Percentiles rank a stretch among this genome's conserved stretches.
Conservation (phyloP, 2,113 vertebrate genomes). For the Pelvicachromis taeniatus region DNA sequence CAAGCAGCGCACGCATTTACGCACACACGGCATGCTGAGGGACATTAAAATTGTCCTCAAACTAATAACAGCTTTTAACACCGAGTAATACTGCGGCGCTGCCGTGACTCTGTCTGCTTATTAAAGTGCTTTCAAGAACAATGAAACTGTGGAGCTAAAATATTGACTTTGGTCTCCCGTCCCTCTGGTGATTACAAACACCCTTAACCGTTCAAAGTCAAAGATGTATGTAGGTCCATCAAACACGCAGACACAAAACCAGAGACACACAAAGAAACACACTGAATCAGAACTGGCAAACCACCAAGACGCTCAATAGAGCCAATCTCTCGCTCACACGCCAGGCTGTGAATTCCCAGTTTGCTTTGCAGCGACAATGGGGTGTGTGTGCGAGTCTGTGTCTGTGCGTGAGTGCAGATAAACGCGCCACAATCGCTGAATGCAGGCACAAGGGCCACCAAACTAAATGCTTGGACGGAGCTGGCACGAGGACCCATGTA, state of each 20-base stretch:
- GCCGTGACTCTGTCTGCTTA: slow-evolving; percentile 24
- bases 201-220: slow-evolving; percentile 66
- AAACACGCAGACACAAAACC: slow-evolving; percentile 36
- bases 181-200: slow-evolving; percentile 60
- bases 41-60: slow-evolving; percentile 21
- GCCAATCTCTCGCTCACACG: slow-evolving; percentile 54
- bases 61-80: slow-evolving; percentile 31
- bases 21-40: background rate
- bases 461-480: slow-evolving; percentile 55
- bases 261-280: slow-evolving; percentile 30
- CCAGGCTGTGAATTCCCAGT: slow-evolving; percentile 63
- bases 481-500: slow-evolving; percentile 27
- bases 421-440: slow-evolving; percentile 54
- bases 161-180: slow-evolving; percentile 54
- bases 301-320: slow-evolving; percentile 55
- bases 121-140: slow-evolving; percentile 58
- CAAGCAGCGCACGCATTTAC: background rate
- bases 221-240: slow-evolving; percentile 58
- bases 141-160: slow-evolving; percentile 41
- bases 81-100: background rate
- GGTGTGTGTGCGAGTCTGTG: slow-evolving; percentile 14
- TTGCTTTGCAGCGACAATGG: slow-evolving; percentile 56
- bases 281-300: slow-evolving; percentile 58
- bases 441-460: slow-evolving; percentile 56
- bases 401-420: slow-evolving; percentile 40